A percentile compares a stretch with the other conserved stretches of the same genome.
Conservation (phyloP, 2,888 invertebrate species). For the Morpho achilles region DNA sequence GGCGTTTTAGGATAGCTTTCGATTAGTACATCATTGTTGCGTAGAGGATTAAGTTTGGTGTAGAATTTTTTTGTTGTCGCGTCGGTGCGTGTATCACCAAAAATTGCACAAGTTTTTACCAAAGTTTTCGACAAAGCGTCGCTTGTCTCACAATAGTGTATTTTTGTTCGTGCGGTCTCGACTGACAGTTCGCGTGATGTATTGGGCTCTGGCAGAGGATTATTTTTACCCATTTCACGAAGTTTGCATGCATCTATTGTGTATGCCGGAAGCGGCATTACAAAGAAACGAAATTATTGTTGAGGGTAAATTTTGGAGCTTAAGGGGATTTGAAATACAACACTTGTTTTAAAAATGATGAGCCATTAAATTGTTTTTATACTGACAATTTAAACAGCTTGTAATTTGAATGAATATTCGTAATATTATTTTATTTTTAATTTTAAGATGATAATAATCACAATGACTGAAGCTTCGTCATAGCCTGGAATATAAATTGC, state of each 20-base stretch:
- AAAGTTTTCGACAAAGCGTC: constrained; percentile 69
- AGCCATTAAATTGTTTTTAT: no score
- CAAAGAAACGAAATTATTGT: constrained; percentile 70
- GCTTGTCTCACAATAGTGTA: constrained; percentile 66
- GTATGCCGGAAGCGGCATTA: constrained; percentile 67
- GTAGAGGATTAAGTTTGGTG: constrained; percentile 17
- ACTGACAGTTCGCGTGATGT: constrained; percentile 77
- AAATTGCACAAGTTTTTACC: constrained; percentile 73
- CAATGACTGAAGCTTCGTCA: no score
- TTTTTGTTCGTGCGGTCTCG: constrained; percentile 76
- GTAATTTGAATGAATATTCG: no score
- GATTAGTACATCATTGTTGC: constrained; percentile 14
- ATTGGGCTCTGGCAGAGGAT: constrained; percentile 70
- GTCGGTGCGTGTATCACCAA: constrained; percentile 59
- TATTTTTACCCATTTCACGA: constrained; percentile 78
- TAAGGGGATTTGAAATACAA: constrained; percentile 54
- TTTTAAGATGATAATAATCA: no score
- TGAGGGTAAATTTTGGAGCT: constrained; percentile 51
- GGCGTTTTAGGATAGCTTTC: constrained; percentile 34
- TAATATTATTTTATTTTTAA: no score
- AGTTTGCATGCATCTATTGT: constrained; percentile 77
- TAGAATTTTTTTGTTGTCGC: constrained; percentile 21
- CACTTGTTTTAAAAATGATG: constrained; percentile 25
- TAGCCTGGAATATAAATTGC: no score
- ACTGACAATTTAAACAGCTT: no score